Conservation (phyloP, 2,797 vertebrate species). For the Neostethus bicornis region DNA sequence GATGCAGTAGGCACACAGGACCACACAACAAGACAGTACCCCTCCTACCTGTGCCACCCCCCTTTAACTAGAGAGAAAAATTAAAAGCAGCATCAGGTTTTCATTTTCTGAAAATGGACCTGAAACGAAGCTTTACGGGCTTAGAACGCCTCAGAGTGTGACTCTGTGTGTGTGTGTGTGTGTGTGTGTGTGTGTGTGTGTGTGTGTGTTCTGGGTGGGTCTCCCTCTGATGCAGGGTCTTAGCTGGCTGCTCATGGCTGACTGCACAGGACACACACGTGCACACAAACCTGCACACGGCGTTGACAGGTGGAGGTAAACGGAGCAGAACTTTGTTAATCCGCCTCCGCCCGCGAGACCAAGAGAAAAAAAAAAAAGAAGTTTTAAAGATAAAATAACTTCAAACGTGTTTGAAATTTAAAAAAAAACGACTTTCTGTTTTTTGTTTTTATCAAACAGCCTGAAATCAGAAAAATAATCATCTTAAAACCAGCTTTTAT, state of each 20-base stretch:
- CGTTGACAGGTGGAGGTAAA: slow-evolving; percentile 92
- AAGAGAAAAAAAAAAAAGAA: slow-evolving; percentile 46
- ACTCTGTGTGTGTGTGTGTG: slow-evolving; percentile 33
- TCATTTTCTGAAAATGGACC: slow-evolving; percentile 66
- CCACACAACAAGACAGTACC: slow-evolving; percentile 86
- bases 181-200: slow-evolving; percentile 32
- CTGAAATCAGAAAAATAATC: too few species aligned
- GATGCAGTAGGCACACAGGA: slow-evolving; percentile 79
- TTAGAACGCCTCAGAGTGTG: slow-evolving; percentile 54
- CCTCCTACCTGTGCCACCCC: slow-evolving; percentile 26
- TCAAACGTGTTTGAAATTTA: too few species aligned
- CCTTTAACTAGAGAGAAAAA: slow-evolving; percentile 51
- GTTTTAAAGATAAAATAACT: too few species aligned
- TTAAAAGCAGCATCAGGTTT: slow-evolving; percentile 47
- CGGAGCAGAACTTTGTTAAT: slow-evolving; percentile 88
- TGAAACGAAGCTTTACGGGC: slow-evolving; percentile 63
- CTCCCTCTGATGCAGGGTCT: slow-evolving; percentile 83
- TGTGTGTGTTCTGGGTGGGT: slow-evolving; percentile 86
- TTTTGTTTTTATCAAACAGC: too few species aligned
- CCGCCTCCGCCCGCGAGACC: slow-evolving; percentile 74
- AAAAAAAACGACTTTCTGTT: too few species aligned
- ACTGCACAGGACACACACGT: slow-evolving; percentile 83
- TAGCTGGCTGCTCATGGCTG: slow-evolving; percentile 83
- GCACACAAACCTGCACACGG: slow-evolving; percentile 38
- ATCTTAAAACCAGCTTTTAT: too few species aligned